A percentile compares a stretch with the other conserved stretches of the same genome.
These are phyloP conservation scores for Caenorhabditis angaria DNA, from an alignment of 2,888 invertebrate species.

Conservation along the genomic window DNA sequence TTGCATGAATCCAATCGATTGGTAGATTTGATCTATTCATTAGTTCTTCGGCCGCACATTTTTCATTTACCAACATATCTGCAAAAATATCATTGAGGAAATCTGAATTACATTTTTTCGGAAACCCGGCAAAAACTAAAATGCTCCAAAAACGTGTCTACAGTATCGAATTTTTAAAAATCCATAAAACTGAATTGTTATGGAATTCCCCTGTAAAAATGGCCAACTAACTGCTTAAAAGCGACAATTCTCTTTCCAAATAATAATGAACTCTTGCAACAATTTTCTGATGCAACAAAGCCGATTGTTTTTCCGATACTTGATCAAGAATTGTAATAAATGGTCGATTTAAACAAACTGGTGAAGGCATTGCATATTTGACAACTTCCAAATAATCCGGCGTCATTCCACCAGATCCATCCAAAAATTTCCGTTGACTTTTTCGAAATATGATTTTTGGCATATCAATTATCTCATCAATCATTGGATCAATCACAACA, in stretches of 20 bases:
- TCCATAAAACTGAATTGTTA: too few relatives aligned
- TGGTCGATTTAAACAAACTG: slow-evolving; percentile 71
- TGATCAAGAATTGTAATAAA: slow-evolving; percentile 71
- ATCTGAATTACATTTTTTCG: not conserved
- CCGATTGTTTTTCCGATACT: slow-evolving; percentile 54
- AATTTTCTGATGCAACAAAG: slow-evolving; percentile 41
- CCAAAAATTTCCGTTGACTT: slow-evolving; percentile 64
- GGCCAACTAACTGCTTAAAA: slow-evolving; percentile 38
- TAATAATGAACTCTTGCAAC: slow-evolving; percentile 48
- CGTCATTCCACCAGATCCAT: slow-evolving; percentile 32
- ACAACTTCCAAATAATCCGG: slow-evolving; percentile 53
- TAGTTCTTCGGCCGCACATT: slow-evolving; percentile 46
- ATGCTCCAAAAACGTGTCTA: too few relatives aligned
- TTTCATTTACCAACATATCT: slow-evolving; percentile 60
- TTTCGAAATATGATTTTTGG: slow-evolving; percentile 54
- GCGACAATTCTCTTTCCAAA: slow-evolving; percentile 49
- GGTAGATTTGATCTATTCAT: slow-evolving; percentile 49
- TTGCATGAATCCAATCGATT: slow-evolving; percentile 50
- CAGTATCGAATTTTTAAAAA: too few relatives aligned
- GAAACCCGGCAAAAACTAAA: too few relatives aligned
- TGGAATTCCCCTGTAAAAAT: too few relatives aligned
- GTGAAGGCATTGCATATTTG: slow-evolving; percentile 66
- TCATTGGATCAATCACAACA: slow-evolving; percentile 61
- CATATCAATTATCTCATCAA: slow-evolving; percentile 43
- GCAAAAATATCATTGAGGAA: slow-evolving; percentile 4